Base-by-base conservation (phyloP, 2,113 vertebrate species). In the Theristicus caerulescens region DNA sequence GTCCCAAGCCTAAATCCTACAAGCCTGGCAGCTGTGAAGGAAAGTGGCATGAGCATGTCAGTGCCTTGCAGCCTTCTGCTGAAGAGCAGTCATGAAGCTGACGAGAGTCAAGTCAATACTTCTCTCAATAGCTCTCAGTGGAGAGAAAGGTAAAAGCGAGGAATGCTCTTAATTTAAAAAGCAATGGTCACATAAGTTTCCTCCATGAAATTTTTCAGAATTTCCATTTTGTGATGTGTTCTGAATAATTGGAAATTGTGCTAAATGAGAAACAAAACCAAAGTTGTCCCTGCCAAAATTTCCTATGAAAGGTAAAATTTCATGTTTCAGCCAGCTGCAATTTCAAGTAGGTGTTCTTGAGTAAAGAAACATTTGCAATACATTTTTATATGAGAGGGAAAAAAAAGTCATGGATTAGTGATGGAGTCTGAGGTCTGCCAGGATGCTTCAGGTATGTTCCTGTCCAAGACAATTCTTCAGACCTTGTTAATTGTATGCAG, bases 151-250 rank as follows among this genome's bases (percentile, higher is more conserved):
- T 61, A 90, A 79, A 85, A 90, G 5, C 0, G 4, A 81, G 19
- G 69, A 95, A 76, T 27, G 36, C 2, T 82, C 36, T 87, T 76
- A 71, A 69, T 95, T 89, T 67, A 54, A 80, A 93, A 82, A 74
- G 34, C 64, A 72, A 29, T 49, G 25, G 58, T 79, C 34, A 49
- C 40, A 58, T 58, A 34, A 82, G 20, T 82, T 92, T 90, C 6
- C 32, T 52, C 4, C 22, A 38, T 20, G 17, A 86, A 57, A n/a
- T 66, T 90, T 69, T 94, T 86, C 74, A 88, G 71, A 86, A 90
- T 96, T 96, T 95, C 79, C 76, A 95, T 82, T 96, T 83, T 88
- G 51, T 81, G 82, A 73, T 61, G 6, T 42, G 46, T 73, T 95
- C 82, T 49, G 51, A 66, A 78, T 82, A 96, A 85, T 17, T 77